A percentile compares a stretch with the other conserved stretches of the same genome.
Evolutionary conservation across 2,113 vertebrate species (phyloP).

Genomic region (Perca fluviatilis): DNA sequence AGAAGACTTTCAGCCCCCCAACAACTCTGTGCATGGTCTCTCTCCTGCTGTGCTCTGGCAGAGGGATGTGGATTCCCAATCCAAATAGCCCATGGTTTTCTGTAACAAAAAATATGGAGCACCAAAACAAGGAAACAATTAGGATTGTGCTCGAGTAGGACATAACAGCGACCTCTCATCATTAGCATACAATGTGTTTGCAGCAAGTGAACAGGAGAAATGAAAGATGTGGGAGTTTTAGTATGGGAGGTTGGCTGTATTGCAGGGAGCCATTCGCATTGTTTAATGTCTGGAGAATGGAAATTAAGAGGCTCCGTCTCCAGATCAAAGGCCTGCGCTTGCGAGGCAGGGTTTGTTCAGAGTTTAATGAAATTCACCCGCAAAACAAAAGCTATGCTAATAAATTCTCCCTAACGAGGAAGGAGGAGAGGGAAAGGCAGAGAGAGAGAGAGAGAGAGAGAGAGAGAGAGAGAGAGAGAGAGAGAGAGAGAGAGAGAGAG

Average conservation of each 20-base stretch:
- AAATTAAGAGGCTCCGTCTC: conserved; percentile 81
- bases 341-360: conserved; percentile 80
- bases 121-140: conserved; percentile 75
- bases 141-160: conserved; percentile 49
- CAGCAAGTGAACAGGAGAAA: conserved; percentile 55
- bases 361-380: conserved; percentile 87
- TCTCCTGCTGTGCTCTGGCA: conserved; percentile 61
- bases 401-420: conserved; percentile 80
- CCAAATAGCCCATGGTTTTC: conserved; percentile 63
- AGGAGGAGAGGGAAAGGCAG: conserved; percentile 65
- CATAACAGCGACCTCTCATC: conserved; percentile 53
- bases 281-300: conserved; percentile 85
- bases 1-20: conserved; percentile 28
- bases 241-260: conserved; percentile 70
- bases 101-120: conserved; percentile 61
- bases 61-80: conserved; percentile 38
- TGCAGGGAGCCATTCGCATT: conserved; percentile 74
- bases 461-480: conserved; percentile 44
- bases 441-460: conserved; percentile 38
- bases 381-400: conserved; percentile 85
- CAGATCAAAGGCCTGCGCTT: conserved; percentile 83
- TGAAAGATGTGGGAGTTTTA: conserved; percentile 66
- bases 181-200: conserved; percentile 72
- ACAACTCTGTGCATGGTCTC: conserved; percentile 38
- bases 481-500: conserved; percentile 33